Conservation (phyloP, 2,888 invertebrate species). For the Stenurella melanura region DNA sequence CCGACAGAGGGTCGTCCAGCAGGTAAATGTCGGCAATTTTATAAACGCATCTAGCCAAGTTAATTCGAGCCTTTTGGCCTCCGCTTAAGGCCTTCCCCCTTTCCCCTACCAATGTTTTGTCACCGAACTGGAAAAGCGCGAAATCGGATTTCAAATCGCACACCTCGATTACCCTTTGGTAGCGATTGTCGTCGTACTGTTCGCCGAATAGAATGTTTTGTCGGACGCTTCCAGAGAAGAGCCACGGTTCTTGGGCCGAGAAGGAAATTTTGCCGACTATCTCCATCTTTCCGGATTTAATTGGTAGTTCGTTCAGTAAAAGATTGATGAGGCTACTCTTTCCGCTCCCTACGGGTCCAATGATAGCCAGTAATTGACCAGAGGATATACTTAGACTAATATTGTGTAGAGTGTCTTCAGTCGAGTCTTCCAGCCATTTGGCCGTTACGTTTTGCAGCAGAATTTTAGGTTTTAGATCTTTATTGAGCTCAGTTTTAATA, state of each 20-base stretch:
- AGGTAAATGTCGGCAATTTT: slow-evolving; percentile 86
- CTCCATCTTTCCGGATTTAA: slow-evolving; percentile 71
- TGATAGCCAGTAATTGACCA: slow-evolving; percentile 75
- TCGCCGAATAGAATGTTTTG: slow-evolving; percentile 88
- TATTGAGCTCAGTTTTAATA: slow-evolving; percentile 34
- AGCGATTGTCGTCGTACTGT: slow-evolving; percentile 76
- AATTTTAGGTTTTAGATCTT: slow-evolving; percentile 73
- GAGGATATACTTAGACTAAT: slow-evolving; percentile 71
- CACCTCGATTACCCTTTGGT: slow-evolving; percentile 78
- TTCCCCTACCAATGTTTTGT: slow-evolving; percentile 87
- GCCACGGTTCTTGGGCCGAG: slow-evolving; percentile 81
- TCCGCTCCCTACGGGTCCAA: slow-evolving; percentile 83
- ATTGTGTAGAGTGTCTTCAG: slow-evolving; percentile 71
- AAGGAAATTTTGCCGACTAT: slow-evolving; percentile 76
- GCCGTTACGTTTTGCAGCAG: slow-evolving; percentile 79
- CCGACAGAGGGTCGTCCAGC: slow-evolving; percentile 88
- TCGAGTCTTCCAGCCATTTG: slow-evolving; percentile 76
- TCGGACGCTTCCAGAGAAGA: slow-evolving; percentile 77
- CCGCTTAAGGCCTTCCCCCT: slow-evolving; percentile 88
- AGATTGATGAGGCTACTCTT: slow-evolving; percentile 76
- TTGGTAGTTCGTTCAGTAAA: slow-evolving; percentile 73
- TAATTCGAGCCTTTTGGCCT: slow-evolving; percentile 90
- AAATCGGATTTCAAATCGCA: slow-evolving; percentile 84
- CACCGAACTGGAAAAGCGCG: slow-evolving; percentile 83
- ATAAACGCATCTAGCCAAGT: slow-evolving; percentile 85